These are phyloP conservation scores for Arrhopalites spinosus DNA, from an alignment of 2,888 invertebrate species.

Conservation along the genomic window DNA sequence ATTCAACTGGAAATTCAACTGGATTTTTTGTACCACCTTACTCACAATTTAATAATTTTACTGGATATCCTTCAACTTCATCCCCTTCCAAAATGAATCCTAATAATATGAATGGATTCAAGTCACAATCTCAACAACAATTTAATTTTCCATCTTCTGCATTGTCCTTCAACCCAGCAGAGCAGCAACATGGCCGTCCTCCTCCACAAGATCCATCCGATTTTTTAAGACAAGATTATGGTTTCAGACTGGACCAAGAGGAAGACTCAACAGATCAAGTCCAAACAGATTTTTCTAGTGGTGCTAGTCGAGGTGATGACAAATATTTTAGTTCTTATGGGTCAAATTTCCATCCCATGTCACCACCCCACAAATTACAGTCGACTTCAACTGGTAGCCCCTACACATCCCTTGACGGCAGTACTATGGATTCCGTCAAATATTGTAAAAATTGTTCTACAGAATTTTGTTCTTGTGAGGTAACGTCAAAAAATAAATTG, in stretches of 20 bases:
- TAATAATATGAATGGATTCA: not conserved
- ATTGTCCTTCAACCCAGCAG: not conserved
- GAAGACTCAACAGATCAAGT: too few relatives aligned
- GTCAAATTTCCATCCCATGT: too few relatives aligned
- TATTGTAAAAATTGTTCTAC: too few relatives aligned
- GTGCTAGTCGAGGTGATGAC: too few relatives aligned
- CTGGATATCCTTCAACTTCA: not conserved
- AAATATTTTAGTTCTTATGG: too few relatives aligned
- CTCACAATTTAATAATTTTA: not conserved
- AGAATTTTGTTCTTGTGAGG: too few relatives aligned
- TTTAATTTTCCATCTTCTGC: not conserved
- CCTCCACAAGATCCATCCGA: not conserved
- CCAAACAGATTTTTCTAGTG: too few relatives aligned
- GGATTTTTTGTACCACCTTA: not conserved
- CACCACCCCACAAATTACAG: too few relatives aligned
- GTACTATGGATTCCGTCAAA: too few relatives aligned
- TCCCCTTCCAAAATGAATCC: not conserved
- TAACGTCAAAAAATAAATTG: too few relatives aligned
- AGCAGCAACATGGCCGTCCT: not conserved
- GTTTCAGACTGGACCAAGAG: not conserved
- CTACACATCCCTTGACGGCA: too few relatives aligned
- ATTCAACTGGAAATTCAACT: not conserved
- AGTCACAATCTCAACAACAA: not conserved
- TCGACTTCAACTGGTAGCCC: too few relatives aligned
- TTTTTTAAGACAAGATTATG: slow-evolving; percentile 1